Conservation (phyloP, 2,797 vertebrate species). For the Dendrocincla fuliginosa region DNA sequence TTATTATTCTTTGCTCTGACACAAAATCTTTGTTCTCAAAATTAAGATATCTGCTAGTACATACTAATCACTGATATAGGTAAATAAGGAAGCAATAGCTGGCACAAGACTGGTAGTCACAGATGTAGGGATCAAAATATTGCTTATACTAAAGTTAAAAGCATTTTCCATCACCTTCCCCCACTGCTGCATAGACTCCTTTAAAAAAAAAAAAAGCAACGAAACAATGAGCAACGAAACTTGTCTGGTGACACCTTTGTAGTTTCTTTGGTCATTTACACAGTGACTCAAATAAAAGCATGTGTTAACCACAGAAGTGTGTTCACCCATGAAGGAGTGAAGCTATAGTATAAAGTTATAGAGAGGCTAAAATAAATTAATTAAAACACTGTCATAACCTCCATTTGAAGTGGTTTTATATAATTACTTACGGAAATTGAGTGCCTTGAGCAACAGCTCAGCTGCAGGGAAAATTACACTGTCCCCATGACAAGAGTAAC, state of each 20-base stretch:
- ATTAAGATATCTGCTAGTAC: not conserved
- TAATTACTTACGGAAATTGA: not conserved
- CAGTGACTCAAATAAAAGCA: not conserved
- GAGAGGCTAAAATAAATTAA: not conserved
- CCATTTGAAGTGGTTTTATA: accelerated
- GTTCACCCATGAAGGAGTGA: not conserved
- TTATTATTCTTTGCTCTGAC: not conserved
- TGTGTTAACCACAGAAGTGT: not conserved
- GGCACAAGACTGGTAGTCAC: not conserved
- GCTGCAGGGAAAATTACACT: not conserved
- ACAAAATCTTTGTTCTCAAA: not conserved
- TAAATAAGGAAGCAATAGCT: not conserved
- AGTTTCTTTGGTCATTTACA: not conserved
- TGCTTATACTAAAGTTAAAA: not conserved
- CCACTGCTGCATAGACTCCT: not conserved
- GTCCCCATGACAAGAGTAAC: not conserved
- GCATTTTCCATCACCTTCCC: not conserved
- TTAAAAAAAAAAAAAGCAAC: not conserved
- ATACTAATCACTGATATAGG: not conserved
- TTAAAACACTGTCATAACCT: not conserved
- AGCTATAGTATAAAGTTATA: not conserved
- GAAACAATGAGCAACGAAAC: not conserved
- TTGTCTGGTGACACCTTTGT: not conserved
- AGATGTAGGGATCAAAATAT: not conserved
- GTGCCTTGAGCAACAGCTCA: not conserved